A percentile compares a stretch with the other conserved stretches of the same genome.
These are phyloP conservation scores for Gastracanthus pulcherrimus DNA, from an alignment of 2,888 invertebrate species.

Conservation along the genomic window DNA sequence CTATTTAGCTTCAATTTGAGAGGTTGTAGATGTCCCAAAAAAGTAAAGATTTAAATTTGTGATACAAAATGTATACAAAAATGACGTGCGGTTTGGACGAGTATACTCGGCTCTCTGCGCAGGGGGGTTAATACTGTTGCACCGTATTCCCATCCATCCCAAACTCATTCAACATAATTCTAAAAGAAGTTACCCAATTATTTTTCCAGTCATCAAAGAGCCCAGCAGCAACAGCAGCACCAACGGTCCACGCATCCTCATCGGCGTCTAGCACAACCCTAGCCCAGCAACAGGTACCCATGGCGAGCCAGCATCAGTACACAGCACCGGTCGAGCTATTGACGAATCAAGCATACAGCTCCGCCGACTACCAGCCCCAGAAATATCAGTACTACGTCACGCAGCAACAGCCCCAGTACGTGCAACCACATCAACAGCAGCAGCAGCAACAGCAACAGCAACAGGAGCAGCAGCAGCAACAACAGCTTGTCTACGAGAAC, in stretches of 20 bases:
- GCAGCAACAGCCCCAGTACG: conserved; percentile 51
- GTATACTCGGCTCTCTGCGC: too few relatives aligned
- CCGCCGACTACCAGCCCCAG: conserved; percentile 53
- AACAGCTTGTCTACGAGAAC: conserved; percentile 64
- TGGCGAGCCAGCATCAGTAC: conserved; percentile 13
- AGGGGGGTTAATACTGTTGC: too few relatives aligned
- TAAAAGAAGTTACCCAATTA: too few relatives aligned
- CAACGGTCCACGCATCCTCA: conserved; percentile 7
- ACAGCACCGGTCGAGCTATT: conserved; percentile 23
- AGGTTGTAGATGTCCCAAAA: too few relatives aligned
- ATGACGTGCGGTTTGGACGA: too few relatives aligned
- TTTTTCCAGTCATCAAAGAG: conserved; percentile 12
- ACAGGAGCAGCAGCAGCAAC: conserved; percentile 67
- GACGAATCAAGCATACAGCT: conserved; percentile 52
- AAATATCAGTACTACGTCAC: conserved; percentile 48
- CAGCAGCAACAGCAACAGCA: conserved; percentile 66
- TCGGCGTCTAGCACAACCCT: background rate
- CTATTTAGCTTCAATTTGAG: too few relatives aligned
- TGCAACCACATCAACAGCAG: conserved; percentile 61
- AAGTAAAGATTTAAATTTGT: too few relatives aligned
- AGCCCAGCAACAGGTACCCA: conserved; percentile 1
- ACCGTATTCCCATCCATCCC: too few relatives aligned
- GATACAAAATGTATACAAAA: too few relatives aligned
- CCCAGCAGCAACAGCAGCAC: background rate
- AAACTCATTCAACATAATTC: too few relatives aligned